These are phyloP conservation scores for Syngnathus typhle DNA, from an alignment of 2,113 vertebrate species.

Conservation along the genomic window DNA sequence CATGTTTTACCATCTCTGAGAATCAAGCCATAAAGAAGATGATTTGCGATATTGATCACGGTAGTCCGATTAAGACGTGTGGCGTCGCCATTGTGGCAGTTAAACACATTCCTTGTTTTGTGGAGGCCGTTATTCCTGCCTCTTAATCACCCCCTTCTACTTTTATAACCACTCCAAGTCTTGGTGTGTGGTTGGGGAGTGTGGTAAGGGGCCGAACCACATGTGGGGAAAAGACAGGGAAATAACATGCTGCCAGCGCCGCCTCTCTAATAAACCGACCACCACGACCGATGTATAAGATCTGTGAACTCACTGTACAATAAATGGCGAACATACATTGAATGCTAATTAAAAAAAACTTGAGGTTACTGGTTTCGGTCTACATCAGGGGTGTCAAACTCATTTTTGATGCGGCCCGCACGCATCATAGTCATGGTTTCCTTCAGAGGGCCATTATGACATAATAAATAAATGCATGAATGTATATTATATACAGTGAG, in stretches of 20 bases:
- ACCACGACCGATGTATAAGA: slow-evolving; percentile 16
- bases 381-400: no score
- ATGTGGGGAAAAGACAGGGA: slow-evolving; percentile 65
- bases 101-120: slow-evolving; percentile 74
- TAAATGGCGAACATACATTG: not conserved
- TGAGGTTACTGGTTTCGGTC: no score
- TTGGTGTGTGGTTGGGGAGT: slow-evolving; percentile 58
- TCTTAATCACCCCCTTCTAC: slow-evolving; percentile 72
- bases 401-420: no score
- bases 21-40: slow-evolving; percentile 26
- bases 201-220: slow-evolving; percentile 48
- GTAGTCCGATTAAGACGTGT: slow-evolving; percentile 49
- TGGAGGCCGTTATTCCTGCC: slow-evolving; percentile 73
- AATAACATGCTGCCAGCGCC: slow-evolving; percentile 44
- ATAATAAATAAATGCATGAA: no score
- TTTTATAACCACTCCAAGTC: slow-evolving; percentile 70
- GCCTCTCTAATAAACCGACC: slow-evolving; percentile 51
- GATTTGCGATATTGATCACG: slow-evolving; percentile 57
- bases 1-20: slow-evolving; percentile 41
- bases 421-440: no score
- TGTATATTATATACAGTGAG: no score
- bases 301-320: not conserved
- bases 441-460: no score
- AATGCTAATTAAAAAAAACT: not conserved
- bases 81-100: slow-evolving; percentile 56